These are phyloP conservation scores for Muscicapa comitata DNA, from an alignment of 2,797 vertebrate species.

Conservation along the genomic window DNA sequence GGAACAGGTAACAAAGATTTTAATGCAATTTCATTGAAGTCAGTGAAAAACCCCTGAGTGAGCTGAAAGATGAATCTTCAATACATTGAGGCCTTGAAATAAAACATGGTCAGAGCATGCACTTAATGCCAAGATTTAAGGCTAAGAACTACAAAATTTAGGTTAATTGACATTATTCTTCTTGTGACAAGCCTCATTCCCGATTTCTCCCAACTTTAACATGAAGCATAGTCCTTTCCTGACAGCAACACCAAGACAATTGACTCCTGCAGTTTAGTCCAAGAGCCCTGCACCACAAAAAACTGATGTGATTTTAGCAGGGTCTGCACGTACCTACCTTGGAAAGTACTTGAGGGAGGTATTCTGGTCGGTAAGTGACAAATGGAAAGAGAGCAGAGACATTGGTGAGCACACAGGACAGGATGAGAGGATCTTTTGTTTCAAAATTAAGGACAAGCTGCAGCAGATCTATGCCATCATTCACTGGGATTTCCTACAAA, in stretches of 20 bases:
- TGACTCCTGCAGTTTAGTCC: not conserved
- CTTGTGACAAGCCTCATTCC: not conserved
- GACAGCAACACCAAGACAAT: not conserved
- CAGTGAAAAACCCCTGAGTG: not conserved
- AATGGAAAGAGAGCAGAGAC: slow-evolving; percentile 92
- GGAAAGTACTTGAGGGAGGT: slow-evolving; percentile 85
- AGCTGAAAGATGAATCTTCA: not conserved
- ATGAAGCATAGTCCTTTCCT: not conserved
- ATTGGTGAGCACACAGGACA: slow-evolving; percentile 92
- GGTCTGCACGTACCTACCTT: slow-evolving; percentile 79
- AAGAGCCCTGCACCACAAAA: not conserved
- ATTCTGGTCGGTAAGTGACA: slow-evolving; percentile 80
- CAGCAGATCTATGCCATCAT: slow-evolving; percentile 88
- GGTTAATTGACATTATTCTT: not conserved
- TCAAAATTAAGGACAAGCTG: slow-evolving; percentile 87
- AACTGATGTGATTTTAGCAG: not conserved
- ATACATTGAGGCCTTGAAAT: not conserved
- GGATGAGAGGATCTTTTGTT: slow-evolving; percentile 90
- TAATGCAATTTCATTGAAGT: not conserved
- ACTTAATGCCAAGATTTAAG: not conserved
- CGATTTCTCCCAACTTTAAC: not conserved
- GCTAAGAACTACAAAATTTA: not conserved
- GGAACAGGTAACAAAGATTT: not conserved
- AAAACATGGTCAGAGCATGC: not conserved
- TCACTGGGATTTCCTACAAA: slow-evolving; percentile 84